Evolutionary conservation across 2,797 vertebrate species (phyloP).

Genomic region (Periparus ater): DNA sequence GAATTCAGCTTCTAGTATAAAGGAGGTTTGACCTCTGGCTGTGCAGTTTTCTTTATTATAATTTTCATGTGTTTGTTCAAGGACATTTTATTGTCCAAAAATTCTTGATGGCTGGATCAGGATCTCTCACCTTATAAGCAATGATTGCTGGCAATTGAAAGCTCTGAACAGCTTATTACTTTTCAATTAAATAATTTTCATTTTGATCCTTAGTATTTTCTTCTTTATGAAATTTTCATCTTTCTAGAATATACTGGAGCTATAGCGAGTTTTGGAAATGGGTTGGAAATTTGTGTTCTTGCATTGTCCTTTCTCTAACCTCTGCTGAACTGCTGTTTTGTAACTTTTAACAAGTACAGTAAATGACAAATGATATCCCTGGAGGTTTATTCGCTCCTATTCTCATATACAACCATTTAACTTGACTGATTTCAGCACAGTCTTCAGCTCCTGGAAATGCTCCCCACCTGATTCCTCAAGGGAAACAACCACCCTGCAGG

Average conservation of each 20-base stretch:
- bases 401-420: constrained; percentile 23
- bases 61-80: not conserved
- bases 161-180: not conserved
- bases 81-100: constrained; percentile 23
- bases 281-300: constrained; percentile 36
- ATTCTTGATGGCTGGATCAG: not conserved
- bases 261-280: not conserved
- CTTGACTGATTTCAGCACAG: constrained; percentile 27
- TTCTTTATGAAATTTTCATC: not conserved
- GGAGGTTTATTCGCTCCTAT: constrained; percentile 42
- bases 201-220: constrained; percentile 8
- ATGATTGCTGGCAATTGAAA: not conserved
- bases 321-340: constrained; percentile 38
- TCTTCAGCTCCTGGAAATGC: not conserved
- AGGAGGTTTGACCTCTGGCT: constrained; percentile 34
- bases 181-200: not conserved
- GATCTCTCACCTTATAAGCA: not conserved
- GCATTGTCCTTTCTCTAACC: constrained; percentile 45
- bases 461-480: not conserved
- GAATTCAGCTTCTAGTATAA: constrained; percentile 11
- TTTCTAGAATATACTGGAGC: not conserved
- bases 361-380: constrained; percentile 65
- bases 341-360: constrained; percentile 58
- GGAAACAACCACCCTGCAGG: not conserved
- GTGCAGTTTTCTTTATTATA: constrained; percentile 27